Percentiles rank a stretch among this genome's conserved stretches.
phyloP scores from a whole-genome alignment of 1,140 invertebrate genomes.

The Frieseomelitta varia region DNA sequence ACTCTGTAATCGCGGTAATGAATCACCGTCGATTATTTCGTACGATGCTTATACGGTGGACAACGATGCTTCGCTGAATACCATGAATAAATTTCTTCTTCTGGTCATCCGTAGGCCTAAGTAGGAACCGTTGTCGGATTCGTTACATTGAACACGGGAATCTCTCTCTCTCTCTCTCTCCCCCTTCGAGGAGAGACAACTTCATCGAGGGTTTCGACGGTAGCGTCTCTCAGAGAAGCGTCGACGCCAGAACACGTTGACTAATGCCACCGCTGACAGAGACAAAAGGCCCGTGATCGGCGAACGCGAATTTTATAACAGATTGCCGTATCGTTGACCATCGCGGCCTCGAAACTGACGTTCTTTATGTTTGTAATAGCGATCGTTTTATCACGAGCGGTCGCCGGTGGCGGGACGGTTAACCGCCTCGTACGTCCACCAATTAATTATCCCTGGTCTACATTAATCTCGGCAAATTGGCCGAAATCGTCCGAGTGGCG shows the following conservation, averaged over 20 bases:
- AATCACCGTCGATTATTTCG: conserved; percentile 51
- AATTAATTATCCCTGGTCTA: conserved; percentile 59
- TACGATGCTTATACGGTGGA: neutral
- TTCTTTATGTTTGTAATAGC: conserved; percentile 65
- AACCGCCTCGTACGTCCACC: conserved; percentile 43
- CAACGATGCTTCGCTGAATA: neutral
- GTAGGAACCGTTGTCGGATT: conserved; percentile 20
- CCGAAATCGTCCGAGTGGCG: conserved; percentile 43
- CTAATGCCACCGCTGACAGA: conserved; percentile 52
- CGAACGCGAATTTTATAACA: conserved; percentile 55
- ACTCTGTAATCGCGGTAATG: conserved; percentile 38
- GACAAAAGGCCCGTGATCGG: conserved; percentile 45
- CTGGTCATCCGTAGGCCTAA: neutral
- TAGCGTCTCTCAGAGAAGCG: neutral
- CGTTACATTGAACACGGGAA: conserved; percentile 20
- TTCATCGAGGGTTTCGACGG: conserved; percentile 5
- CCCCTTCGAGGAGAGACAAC: neutral
- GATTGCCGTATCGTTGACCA: conserved; percentile 59
- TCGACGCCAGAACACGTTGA: conserved; percentile 34
- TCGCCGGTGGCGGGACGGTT: conserved; percentile 48
- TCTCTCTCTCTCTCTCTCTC: neutral
- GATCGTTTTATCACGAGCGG: conserved; percentile 58
- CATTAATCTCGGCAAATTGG: conserved; percentile 67
- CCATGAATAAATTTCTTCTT: conserved; percentile 25
- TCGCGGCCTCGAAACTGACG: conserved; percentile 35